phyloP scores from a whole-genome alignment of 2,797 vertebrate species.

The Trichosurus vulpecula region DNA sequence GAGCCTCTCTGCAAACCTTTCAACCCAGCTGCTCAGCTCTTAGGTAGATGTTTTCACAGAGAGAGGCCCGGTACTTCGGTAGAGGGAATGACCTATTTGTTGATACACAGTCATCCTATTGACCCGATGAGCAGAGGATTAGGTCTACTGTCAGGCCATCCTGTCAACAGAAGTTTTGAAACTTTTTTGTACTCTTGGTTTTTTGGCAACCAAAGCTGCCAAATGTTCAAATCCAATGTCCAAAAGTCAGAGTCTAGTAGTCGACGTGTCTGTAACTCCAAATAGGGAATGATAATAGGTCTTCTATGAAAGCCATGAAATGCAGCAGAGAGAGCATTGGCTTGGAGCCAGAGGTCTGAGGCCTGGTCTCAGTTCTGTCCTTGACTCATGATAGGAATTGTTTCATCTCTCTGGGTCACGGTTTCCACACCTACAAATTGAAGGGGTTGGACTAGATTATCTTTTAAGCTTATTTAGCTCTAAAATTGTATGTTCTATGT shows the following conservation, averaged over 20 bases:
- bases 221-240: conserved; percentile 6
- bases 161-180: not conserved
- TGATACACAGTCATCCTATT: not conserved
- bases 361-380: not conserved
- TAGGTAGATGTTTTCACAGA: too few relatives aligned
- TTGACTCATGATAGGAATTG: not conserved
- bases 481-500: not conserved
- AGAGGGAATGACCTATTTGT: not conserved
- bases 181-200: not conserved
- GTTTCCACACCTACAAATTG: not conserved
- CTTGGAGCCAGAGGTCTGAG: not conserved
- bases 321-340: not conserved
- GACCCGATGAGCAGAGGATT: not conserved
- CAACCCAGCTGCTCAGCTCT: too few relatives aligned
- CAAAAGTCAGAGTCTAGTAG: conserved; percentile 16
- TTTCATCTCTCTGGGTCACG: not conserved
- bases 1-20: too few relatives aligned
- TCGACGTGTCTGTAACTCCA: not conserved
- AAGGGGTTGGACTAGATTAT: not conserved
- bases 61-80: not conserved
- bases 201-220: conserved; percentile 5
- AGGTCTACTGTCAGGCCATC: not conserved
- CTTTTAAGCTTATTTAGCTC: not conserved
- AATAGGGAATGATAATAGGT: not conserved
- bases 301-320: fast-evolving